Evolutionary conservation across 2,888 invertebrate genomes (phyloP).

Genomic region (Sminthurides aquaticus): DNA sequence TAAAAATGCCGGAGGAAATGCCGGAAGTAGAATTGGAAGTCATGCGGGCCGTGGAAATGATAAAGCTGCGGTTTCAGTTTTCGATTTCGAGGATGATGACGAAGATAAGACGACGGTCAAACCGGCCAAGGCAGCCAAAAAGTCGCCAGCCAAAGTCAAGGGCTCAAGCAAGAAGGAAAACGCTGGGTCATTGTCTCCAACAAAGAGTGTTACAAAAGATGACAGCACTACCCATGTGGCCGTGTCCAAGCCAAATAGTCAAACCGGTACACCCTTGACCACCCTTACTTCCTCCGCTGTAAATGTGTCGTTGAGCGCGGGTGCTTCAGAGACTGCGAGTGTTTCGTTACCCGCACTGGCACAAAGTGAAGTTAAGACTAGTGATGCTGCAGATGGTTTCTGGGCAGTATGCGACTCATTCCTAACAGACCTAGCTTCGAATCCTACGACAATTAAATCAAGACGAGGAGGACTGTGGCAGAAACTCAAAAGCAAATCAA

Average conservation of each 20-base stretch:
- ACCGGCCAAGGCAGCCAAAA: slow-evolving; percentile 13
- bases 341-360: slow-evolving; percentile 5
- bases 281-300: neutral
- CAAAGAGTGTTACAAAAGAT: neutral
- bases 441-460: slow-evolving; percentile 41
- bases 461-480: slow-evolving; percentile 42
- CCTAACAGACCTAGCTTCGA: slow-evolving; percentile 38
- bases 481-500: slow-evolving; percentile 27
- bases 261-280: neutral
- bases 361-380: neutral
- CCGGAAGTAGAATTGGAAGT: neutral
- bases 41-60: slow-evolving; percentile 15
- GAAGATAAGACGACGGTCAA: slow-evolving; percentile 49
- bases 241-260: neutral
- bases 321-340: too few relatives aligned
- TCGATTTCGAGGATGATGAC: slow-evolving; percentile 59
- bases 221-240: neutral
- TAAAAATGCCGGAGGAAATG: slow-evolving; percentile 2
- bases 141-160: slow-evolving; percentile 13
- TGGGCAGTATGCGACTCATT: slow-evolving; percentile 43
- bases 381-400: slow-evolving; percentile 37
- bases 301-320: neutral
- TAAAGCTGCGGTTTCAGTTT: slow-evolving; percentile 56
- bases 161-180: slow-evolving; percentile 17
- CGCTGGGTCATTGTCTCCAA: neutral